A percentile compares a stretch with the other conserved stretches of the same genome.
Conservation (phyloP, 2,797 vertebrate species). For the Otus scops region DNA sequence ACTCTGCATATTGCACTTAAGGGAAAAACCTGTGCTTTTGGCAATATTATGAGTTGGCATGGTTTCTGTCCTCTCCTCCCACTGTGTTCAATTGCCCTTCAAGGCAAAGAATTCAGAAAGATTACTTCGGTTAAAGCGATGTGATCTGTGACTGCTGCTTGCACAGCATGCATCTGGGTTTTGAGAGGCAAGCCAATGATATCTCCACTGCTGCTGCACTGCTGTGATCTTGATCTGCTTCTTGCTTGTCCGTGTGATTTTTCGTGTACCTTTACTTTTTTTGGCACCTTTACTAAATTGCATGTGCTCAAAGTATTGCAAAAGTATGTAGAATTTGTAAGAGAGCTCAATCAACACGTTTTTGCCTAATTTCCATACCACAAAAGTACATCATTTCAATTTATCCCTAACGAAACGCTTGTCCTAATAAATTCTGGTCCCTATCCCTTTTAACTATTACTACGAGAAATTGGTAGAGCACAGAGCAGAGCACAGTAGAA, state of each 20-base stretch:
- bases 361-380: neutral
- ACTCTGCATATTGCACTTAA: neutral
- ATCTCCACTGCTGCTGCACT: neutral
- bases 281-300: neutral
- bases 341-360: neutral
- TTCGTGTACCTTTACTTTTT: neutral
- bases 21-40: slow-evolving; percentile 33
- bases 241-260: neutral
- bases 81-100: slow-evolving; percentile 17
- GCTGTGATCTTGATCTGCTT: neutral
- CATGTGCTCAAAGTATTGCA: neutral
- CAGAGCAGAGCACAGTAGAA: neutral
- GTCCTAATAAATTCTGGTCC: neutral
- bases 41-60: neutral
- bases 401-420: neutral
- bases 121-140: neutral
- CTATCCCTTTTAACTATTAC: neutral
- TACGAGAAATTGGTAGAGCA: neutral
- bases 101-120: slow-evolving; percentile 21
- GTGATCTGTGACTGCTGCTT: slow-evolving; percentile 41
- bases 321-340: neutral
- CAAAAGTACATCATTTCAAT: neutral
- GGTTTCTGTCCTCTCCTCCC: neutral
- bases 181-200: neutral
- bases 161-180: neutral